phyloP scores from a whole-genome alignment of 2,113 vertebrate species.

The Rhabdomys dilectus region DNA sequence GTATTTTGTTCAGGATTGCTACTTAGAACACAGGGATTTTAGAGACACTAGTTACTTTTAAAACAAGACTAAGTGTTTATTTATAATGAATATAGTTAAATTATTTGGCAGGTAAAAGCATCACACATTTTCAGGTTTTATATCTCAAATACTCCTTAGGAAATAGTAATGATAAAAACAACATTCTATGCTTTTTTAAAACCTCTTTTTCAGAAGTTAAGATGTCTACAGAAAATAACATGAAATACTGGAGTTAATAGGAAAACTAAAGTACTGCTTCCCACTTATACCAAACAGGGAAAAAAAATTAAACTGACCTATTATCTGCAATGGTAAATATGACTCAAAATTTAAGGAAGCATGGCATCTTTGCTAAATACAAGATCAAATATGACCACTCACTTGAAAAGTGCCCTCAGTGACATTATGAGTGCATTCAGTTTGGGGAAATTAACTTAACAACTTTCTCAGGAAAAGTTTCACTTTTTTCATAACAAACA shows the following conservation, averaged over 20 bases:
- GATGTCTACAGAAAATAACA: conserved; percentile 31
- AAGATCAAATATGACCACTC: background rate
- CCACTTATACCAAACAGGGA: background rate
- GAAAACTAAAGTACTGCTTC: background rate
- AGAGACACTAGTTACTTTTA: background rate
- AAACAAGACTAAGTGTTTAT: background rate
- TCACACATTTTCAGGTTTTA: background rate
- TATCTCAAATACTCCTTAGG: background rate
- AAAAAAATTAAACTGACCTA: background rate
- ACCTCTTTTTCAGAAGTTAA: background rate
- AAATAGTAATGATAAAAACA: background rate
- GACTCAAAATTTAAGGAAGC: background rate
- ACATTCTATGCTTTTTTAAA: background rate
- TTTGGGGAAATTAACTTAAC: conserved; percentile 65
- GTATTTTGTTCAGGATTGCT: background rate
- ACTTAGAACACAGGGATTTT: background rate
- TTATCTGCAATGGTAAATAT: background rate
- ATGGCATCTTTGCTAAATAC: background rate
- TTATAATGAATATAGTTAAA: background rate
- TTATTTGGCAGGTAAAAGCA: background rate
- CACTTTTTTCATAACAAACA: background rate
- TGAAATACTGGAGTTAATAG: background rate
- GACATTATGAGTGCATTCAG: background rate
- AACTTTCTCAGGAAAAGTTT: background rate
- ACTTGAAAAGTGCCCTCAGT: background rate